Evolutionary conservation across 1,140 invertebrate genomes (phyloP), one percentile per base, ranked within the genome.

Genomic region (Drosophila kohkoa): DNA sequence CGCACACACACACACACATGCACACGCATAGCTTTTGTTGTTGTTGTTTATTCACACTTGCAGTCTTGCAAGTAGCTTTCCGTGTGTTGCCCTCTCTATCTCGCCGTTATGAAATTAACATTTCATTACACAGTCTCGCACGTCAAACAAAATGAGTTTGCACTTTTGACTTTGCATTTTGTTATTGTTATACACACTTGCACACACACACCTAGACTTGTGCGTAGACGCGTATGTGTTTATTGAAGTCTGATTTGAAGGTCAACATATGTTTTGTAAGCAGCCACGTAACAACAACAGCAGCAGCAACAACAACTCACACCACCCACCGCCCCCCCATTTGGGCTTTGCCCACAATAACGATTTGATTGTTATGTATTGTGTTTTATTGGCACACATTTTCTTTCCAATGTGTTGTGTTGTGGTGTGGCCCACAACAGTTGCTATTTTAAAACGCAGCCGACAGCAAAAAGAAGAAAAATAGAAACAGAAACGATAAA

Each of bases 121-220:
- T 80, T 78, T 75, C 20, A 64, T 75, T 72, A 77, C 64, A 71
- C 43, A 69, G 13, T 30, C 49, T 0, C 16, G 25, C 8, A 52
- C 49, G 49, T 52, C 49, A 54, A 62, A 8, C 32, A 25, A 82
- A 67, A 74, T 80, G 62, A 77, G 59, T 82, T 82, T 78, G 66
- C 77, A 75, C 75, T 85, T 86, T 85, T 80, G 74, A 77, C 81
- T 73, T 83, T 83, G 81, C 72, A 69, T 75, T 75, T 70, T 59
- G 38, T 41, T 69, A 57, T 65, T 63, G 62, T 49, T 25, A 66
- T 11, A 49, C 35, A 59, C 57, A 35, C 25, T 28, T n/a, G 13
- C 5, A 2, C 43, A 46, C 1, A 38, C 13, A 49, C 16, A 20
- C 10, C 32, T 6, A 51, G 16, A 32, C 6, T 32, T 32, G 6